Evolutionary conservation across 2,797 vertebrate genomes (phyloP).

Genomic region (Selene dorsalis): DNA sequence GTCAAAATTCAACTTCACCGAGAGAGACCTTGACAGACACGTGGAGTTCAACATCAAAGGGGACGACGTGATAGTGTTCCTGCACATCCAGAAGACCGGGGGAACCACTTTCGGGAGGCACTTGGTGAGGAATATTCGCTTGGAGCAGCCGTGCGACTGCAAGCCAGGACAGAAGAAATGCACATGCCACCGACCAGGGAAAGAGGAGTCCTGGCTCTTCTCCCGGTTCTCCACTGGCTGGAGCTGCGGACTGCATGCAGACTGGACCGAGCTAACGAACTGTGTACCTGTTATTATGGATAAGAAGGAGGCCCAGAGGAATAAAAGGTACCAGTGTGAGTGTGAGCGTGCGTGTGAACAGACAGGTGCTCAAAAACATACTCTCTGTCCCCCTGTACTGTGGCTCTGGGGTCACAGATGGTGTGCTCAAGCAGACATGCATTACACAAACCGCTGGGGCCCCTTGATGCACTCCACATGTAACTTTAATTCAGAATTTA

Average conservation of each 20-base stretch:
- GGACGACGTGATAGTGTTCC: conserved; percentile 95
- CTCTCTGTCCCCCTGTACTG: conserved; percentile 1
- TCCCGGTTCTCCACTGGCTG: conserved; percentile 98
- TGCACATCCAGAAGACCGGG: conserved; percentile 99
- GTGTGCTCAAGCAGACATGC: conserved; percentile 21
- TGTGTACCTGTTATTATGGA: conserved; percentile 96
- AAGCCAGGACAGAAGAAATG: conserved; percentile 97
- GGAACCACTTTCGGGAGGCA: conserved; percentile 97
- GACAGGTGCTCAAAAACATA: background rate
- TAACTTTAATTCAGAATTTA: background rate
- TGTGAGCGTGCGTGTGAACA: no score
- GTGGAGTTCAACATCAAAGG: conserved; percentile 95
- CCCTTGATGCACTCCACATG: conserved; percentile 12
- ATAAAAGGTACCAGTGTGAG: conserved; percentile 83
- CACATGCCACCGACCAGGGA: conserved; percentile 94
- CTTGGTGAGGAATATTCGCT: conserved; percentile 95
- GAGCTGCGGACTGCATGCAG: conserved; percentile 98
- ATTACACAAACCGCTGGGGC: background rate
- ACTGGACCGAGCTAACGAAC: conserved; percentile 99
- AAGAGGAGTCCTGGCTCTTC: conserved; percentile 97
- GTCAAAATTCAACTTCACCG: conserved; percentile 90
- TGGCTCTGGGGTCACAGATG: background rate
- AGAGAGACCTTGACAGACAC: conserved; percentile 90
- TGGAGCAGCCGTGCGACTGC: conserved; percentile 97
- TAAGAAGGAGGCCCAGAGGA: conserved; percentile 89